Conservation (phyloP, 2,888 invertebrate genomes). For the Lottia gigantea region DNA sequence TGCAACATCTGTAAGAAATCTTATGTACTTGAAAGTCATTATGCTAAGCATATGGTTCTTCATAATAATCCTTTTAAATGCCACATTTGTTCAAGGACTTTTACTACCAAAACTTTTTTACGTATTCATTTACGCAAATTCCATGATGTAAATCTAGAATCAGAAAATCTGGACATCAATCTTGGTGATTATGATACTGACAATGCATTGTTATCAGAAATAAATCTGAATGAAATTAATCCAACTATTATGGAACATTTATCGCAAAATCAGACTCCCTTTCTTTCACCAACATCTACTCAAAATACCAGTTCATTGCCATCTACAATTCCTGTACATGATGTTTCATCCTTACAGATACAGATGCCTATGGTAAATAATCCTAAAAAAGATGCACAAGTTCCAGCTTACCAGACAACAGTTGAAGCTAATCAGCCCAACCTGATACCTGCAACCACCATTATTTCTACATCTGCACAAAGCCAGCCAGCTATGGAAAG, state of each 20-base stretch:
- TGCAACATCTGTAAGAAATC: slow-evolving; percentile 2
- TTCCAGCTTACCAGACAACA: too few relatives aligned
- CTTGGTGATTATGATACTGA: too few relatives aligned
- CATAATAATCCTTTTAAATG: slow-evolving; percentile 6
- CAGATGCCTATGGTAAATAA: background rate
- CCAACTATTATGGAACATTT: background rate
- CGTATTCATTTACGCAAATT: background rate
- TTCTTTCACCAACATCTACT: background rate
- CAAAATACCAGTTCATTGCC: background rate
- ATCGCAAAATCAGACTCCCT: background rate
- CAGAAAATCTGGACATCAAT: background rate
- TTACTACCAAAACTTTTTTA: background rate
- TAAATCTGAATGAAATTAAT: background rate
- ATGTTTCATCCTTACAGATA: too few relatives aligned
- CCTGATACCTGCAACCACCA: too few relatives aligned
- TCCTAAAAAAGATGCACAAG: background rate
- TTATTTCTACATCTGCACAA: too few relatives aligned
- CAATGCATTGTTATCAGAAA: background rate
- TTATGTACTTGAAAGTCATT: background rate
- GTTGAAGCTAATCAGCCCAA: too few relatives aligned
- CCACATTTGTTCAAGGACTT: background rate
- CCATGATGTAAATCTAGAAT: background rate
- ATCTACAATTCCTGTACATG: background rate
- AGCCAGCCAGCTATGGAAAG: background rate
- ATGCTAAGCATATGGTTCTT: slow-evolving; percentile 2